phyloP scores from a whole-genome alignment of 1,140 invertebrate species.

The Cydia pomonella region DNA sequence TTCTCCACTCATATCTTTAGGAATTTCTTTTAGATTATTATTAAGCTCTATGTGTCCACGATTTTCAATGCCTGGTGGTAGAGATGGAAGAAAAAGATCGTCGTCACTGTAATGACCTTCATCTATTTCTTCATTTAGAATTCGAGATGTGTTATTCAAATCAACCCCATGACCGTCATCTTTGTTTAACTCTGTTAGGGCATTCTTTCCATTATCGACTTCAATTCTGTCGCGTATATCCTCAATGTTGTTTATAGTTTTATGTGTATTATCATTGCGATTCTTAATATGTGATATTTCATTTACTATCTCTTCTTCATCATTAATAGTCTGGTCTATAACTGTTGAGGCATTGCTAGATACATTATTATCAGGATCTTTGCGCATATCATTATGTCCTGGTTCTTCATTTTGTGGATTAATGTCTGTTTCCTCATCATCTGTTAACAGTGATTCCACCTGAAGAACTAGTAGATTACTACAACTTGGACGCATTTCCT shows the following conservation, averaged over 20 bases:
- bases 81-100: neutral
- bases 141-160: neutral
- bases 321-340: neutral
- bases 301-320: neutral
- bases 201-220: neutral
- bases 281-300: neutral
- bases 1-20: neutral
- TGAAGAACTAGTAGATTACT: neutral
- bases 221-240: neutral
- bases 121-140: neutral
- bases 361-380: neutral
- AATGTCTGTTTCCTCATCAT: neutral
- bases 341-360: neutral
- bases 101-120: neutral
- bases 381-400: neutral
- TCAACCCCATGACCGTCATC: neutral
- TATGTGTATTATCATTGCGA: neutral
- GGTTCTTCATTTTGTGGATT: neutral
- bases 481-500: neutral
- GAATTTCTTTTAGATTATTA: neutral
- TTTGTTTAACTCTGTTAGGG: neutral
- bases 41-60: neutral
- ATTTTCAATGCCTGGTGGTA: neutral
- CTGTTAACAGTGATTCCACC: neutral
- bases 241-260: neutral